phyloP scores from a whole-genome alignment of 2,797 vertebrate species.

The Periparus ater region DNA sequence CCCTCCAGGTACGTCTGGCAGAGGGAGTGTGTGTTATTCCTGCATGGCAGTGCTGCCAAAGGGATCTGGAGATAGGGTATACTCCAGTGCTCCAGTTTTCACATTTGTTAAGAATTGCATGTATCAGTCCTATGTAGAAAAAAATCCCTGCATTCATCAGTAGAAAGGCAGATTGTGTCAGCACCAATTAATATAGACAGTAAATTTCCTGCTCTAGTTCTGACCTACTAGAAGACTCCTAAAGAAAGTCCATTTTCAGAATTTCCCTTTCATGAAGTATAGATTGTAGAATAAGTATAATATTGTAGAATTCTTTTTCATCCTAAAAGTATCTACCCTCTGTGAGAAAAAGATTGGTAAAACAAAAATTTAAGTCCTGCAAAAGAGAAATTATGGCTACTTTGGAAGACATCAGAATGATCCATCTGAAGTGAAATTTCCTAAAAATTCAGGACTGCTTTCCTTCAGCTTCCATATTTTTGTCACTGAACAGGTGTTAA shows the following conservation, averaged over 20 bases:
- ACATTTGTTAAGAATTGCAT: rapidly evolving
- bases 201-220: not conserved
- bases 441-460: not conserved
- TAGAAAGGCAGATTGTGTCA: not conserved
- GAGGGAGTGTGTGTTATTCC: rapidly evolving
- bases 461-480: not conserved
- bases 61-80: not conserved
- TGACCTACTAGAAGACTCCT: not conserved
- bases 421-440: not conserved
- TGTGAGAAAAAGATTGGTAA: not conserved
- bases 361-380: not conserved
- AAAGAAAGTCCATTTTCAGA: not conserved
- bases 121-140: not conserved
- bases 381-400: not conserved
- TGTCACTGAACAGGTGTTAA: not conserved
- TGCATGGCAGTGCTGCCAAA: not conserved
- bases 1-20: not conserved
- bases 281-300: not conserved
- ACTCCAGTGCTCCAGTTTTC: not conserved
- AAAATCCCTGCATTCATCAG: not conserved
- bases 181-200: conserved; percentile 13
- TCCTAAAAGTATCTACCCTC: not conserved
- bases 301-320: not conserved
- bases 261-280: not conserved
- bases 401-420: not conserved